Base-by-base conservation (phyloP, 2,888 invertebrate genomes). In the Bugula neritina region DNA sequence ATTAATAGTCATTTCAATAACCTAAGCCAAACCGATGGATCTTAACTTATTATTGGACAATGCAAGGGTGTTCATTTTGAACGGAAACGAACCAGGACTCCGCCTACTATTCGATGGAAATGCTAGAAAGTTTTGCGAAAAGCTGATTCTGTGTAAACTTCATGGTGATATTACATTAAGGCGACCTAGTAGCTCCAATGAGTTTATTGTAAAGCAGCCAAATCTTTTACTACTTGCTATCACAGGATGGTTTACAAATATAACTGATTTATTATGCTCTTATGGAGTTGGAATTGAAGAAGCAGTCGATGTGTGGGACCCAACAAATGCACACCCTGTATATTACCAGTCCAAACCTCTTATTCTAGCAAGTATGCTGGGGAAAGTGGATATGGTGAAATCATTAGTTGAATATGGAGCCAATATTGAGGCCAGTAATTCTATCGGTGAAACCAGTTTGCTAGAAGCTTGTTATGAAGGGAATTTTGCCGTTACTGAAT, bases 391-490 rank as follows among this genome's bases (percentile, higher is more conserved):
- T 23, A 75, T 75, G 76, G 76, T 74, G 31, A 69, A 74, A 69
- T 55, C 71, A 1, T 69, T 76, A 31, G 73, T 75, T 1, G 13
- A 43, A n/a, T 35, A 72, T 43, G 76, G 76, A 23, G 75, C 74
- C 13, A 25, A 5, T 52, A 57, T 75, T 23, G 69, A 69, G 21
- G 13, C 13, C 25, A 69, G n/a, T 5, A 35, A 31, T n/a, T n/a
- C n/a, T n/a, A n/a, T 54, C 10, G 71, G 76, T 0, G 75, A 74
- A 54, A 75, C 74, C 1, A 69, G 76, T 1, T 70, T 75, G 13
- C 71, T 72, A 27, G 76, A 76, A 58, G 75, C 76, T 21, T 75
- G 75, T 54, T 74, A 72, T 54, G 76, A 76, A 63, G 76, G 76
- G 0, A 74, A 76, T 57, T 54, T 63, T 13, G 52, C 71, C 29